Evolutionary conservation across 2,113 vertebrate genomes (phyloP), one percentile per base, ranked within the genome.

Genomic region (Odontesthes bonariensis): DNA sequence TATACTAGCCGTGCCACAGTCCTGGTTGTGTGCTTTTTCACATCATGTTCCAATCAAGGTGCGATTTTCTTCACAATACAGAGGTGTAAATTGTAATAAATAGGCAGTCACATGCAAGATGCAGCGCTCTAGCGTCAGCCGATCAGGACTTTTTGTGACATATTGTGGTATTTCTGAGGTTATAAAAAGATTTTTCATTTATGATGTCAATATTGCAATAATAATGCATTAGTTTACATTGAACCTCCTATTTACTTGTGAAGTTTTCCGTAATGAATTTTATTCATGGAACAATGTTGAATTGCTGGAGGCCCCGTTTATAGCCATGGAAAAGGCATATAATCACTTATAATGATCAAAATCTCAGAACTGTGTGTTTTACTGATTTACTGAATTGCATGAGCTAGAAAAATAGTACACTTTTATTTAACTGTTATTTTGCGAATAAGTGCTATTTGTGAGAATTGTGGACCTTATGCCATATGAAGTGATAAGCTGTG

Each of bases 21-120:
- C 27, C 57, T 67, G 56, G 16, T 58, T 27, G 62, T 54, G 32
- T 23, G 57, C 67, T 72, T 55, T 75, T 84, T 75, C 46, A 82
- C 19, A 66, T 53, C 86, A 82, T 73, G 67, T 33, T 53, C 69
- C 63, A 80, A 81, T 82, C 53, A 80, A 77, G 27, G 16, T 46
- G 2, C 56, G 53, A 81, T n/a, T 79, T 71, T 55, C 47, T 65
- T 68, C 61, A 44, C 42, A 72, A 22, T 47, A 44, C 10, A 13
- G 9, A 42, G 0, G 0, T 57, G 49, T 73, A 65, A 77, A 75
- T 62, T 77, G 44, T 65, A 51, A 55, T 44, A 63, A 73, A 86
- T 5, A 32, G 31, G 27, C 64, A 69, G 52, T 61, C 49, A 63
- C 40, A 13, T 22, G 56, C 33, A 56, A 55, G 40, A n/a, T 19